A percentile compares a stretch with the other conserved stretches of the same genome.
phyloP scores from a whole-genome alignment of 2,797 vertebrate genomes.

The Melanitta fusca region DNA sequence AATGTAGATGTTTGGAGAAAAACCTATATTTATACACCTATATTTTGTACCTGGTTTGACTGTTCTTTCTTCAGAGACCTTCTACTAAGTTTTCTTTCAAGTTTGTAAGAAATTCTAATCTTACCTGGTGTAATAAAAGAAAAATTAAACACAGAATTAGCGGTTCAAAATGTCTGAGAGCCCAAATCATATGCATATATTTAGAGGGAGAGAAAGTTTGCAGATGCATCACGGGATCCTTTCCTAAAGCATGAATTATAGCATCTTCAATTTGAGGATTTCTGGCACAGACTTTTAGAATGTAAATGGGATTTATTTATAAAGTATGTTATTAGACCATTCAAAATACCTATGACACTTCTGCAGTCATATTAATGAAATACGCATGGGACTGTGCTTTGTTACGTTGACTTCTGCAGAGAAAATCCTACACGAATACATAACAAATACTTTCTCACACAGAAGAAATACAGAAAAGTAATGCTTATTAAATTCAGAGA shows the following conservation, averaged over 20 bases:
- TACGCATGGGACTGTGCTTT: background rate
- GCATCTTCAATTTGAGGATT: background rate
- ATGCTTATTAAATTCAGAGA: background rate
- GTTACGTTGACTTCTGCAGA: background rate
- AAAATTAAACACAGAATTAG: background rate
- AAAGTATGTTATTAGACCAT: background rate
- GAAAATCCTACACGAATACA: background rate
- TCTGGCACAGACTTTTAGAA: background rate
- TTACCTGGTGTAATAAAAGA: background rate
- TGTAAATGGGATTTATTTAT: too few species aligned
- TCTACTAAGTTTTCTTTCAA: slow-evolving; percentile 22
- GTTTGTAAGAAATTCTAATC: slow-evolving; percentile 11
- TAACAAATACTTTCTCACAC: background rate
- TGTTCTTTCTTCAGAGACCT: slow-evolving; percentile 15
- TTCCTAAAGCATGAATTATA: background rate
- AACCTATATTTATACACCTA: background rate
- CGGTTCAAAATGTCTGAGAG: background rate
- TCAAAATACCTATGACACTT: background rate
- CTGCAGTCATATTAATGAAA: background rate
- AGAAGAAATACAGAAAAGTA: background rate
- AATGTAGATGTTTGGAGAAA: background rate
- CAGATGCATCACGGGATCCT: background rate
- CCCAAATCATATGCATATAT: background rate
- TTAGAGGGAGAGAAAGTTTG: background rate
- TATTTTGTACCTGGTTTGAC: background rate